Percentiles rank a stretch among this genome's conserved stretches.
These are phyloP conservation scores for Unio pictorum DNA, from an alignment of 2,888 invertebrate genomes.

Conservation along the genomic window DNA sequence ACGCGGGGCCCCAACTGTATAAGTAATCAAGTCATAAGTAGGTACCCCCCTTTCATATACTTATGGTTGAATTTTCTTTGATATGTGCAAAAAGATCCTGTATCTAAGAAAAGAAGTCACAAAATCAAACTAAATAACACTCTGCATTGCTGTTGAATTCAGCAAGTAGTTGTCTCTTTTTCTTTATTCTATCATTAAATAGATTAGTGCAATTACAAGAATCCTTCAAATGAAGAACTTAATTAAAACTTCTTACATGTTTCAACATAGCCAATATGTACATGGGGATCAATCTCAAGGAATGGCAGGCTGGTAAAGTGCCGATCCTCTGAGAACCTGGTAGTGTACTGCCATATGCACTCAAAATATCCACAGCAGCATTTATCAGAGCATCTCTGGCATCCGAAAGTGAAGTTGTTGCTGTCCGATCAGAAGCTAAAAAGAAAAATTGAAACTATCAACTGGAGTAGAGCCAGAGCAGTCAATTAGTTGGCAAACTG, in stretches of 20 bases:
- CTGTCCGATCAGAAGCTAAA: slow-evolving; percentile 90
- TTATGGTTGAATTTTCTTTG: too few species aligned
- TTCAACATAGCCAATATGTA: slow-evolving; percentile 92
- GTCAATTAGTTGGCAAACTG: too few species aligned
- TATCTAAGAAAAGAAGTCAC: too few species aligned
- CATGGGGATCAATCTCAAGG: slow-evolving; percentile 87
- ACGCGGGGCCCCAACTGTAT: too few species aligned
- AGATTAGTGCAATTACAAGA: too few species aligned
- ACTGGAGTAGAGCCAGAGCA: neutral
- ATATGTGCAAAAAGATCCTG: too few species aligned
- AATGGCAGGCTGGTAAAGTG: slow-evolving; percentile 83
- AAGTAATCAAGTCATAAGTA: too few species aligned
- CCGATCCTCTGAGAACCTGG: slow-evolving; percentile 72
- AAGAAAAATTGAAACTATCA: slow-evolving; percentile 10
- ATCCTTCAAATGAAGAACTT: too few species aligned
- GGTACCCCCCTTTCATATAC: too few species aligned
- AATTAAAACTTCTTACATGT: slow-evolving; percentile 76
- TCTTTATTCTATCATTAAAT: too few species aligned
- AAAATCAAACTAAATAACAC: neutral
- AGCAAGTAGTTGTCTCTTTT: too few species aligned
- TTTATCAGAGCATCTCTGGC: slow-evolving; percentile 97
- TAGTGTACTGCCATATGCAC: slow-evolving; percentile 80
- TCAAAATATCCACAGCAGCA: slow-evolving; percentile 91
- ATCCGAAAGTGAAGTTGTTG: slow-evolving; percentile 88
- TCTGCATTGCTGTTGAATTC: too few species aligned